These are phyloP conservation scores for Leucophenga montana DNA, from an alignment of 2,888 invertebrate genomes.

Conservation along the genomic window DNA sequence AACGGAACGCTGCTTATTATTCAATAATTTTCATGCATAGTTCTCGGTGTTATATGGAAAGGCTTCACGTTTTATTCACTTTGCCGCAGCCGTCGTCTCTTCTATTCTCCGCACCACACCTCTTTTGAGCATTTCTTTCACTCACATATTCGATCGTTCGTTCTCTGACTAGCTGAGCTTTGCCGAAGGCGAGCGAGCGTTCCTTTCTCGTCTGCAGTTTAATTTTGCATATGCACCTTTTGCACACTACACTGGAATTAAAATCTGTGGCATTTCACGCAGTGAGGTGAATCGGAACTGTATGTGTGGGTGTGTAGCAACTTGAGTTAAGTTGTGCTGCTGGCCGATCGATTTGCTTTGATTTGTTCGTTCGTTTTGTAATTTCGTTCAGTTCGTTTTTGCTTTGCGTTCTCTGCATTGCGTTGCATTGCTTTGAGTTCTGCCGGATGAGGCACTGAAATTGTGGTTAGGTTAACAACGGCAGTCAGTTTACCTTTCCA, in stretches of 20 bases:
- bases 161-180: not conserved
- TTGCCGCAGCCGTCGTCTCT: too few relatives aligned
- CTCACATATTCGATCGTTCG: not conserved
- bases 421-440: slow-evolving; percentile 4
- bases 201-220: slow-evolving; percentile 28
- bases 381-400: not conserved
- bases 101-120: not conserved
- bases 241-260: slow-evolving; percentile 34
- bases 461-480: too few relatives aligned
- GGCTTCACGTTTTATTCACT: not conserved
- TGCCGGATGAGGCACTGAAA: not conserved
- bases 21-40: slow-evolving; percentile 40
- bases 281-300: not conserved
- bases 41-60: slow-evolving; percentile 37
- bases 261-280: slow-evolving; percentile 21
- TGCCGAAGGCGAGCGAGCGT: not conserved
- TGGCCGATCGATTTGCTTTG: slow-evolving; percentile 9
- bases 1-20: slow-evolving; percentile 25
- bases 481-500: too few relatives aligned
- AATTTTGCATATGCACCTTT: slow-evolving; percentile 43
- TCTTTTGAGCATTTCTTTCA: not conserved
- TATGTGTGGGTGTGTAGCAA: slow-evolving; percentile 39
- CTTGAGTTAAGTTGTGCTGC: slow-evolving; percentile 11
- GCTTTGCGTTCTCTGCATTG: too few relatives aligned
- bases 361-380: slow-evolving; percentile 6